Evolutionary conservation across 1,140 invertebrate species (phyloP).

Genomic region (Drosophila novamexicana): DNA sequence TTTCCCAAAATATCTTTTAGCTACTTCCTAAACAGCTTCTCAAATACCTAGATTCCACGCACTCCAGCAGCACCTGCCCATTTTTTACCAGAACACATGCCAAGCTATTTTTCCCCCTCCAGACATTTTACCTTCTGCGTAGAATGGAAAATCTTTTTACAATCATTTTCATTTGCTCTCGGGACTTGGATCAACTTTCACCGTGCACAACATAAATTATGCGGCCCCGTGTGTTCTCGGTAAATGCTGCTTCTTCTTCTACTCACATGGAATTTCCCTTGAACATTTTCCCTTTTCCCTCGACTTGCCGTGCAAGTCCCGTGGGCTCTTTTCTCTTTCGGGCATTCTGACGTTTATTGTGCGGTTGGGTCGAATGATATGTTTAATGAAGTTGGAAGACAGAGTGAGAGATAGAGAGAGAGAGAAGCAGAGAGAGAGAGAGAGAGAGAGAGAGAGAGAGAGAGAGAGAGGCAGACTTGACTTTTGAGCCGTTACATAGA

Average conservation of each 20-base stretch:
- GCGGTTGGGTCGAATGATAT: slow-evolving; percentile 64
- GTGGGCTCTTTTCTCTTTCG: slow-evolving; percentile 55
- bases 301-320: slow-evolving; percentile 35
- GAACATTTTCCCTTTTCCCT: slow-evolving; percentile 51
- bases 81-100: slow-evolving; percentile 61
- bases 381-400: slow-evolving; percentile 61
- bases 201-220: slow-evolving; percentile 76
- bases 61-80: slow-evolving; percentile 36
- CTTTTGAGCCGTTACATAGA: background rate
- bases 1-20: slow-evolving; percentile 4
- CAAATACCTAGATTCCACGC: slow-evolving; percentile 3
- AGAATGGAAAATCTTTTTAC: background rate
- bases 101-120: slow-evolving; percentile 20
- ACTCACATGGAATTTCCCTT: slow-evolving; percentile 67
- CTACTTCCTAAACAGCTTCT: slow-evolving; percentile 18
- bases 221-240: slow-evolving; percentile 17
- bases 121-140: slow-evolving; percentile 16
- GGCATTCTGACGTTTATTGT: slow-evolving; percentile 66
- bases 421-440: background rate
- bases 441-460: background rate
- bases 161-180: slow-evolving; percentile 62
- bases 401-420: slow-evolving; percentile 11
- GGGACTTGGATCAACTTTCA: slow-evolving; percentile 81
- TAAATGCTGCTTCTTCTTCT: slow-evolving; percentile 22
- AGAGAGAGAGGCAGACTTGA: background rate